Percentiles rank a stretch among this genome's conserved stretches.
phyloP scores from a whole-genome alignment of 2,888 invertebrate genomes.

The Drosophila helvetica region DNA sequence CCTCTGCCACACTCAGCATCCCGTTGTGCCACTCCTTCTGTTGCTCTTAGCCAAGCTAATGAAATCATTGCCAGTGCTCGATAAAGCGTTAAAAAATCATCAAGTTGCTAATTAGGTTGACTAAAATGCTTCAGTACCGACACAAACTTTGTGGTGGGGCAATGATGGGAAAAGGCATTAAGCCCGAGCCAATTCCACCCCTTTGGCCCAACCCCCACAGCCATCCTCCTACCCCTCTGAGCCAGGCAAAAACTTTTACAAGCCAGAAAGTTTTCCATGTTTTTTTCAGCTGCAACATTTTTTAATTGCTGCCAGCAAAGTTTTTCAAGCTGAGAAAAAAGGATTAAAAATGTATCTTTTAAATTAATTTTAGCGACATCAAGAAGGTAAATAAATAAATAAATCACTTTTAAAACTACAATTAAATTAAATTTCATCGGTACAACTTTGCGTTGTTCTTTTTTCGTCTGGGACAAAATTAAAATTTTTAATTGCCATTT shows the following conservation, averaged over 20 bases:
- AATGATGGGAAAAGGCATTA: conserved; percentile 24
- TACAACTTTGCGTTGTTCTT: neutral
- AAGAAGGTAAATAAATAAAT: conserved; percentile 24
- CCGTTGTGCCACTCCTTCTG: neutral
- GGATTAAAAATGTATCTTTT: neutral
- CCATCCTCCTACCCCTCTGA: neutral
- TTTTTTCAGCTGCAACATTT: conserved; percentile 1
- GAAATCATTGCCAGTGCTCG: conserved; percentile 71
- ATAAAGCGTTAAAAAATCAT: conserved; percentile 74
- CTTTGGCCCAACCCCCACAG: conserved; percentile 4
- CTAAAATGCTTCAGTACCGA: conserved; percentile 47
- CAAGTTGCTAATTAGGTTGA: conserved; percentile 78
- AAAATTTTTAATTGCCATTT: conserved; percentile 23
- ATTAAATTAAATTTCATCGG: neutral
- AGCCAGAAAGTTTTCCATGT: conserved; percentile 3
- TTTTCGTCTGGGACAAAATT: conserved; percentile 10
- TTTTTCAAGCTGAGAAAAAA: conserved; percentile 4
- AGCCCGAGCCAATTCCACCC: conserved; percentile 1
- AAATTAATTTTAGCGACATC: conserved; percentile 21
- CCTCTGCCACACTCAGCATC: neutral
- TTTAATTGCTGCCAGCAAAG: conserved; percentile 22
- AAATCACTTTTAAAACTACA: conserved; percentile 19
- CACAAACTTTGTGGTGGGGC: conserved; percentile 20
- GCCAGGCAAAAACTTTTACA: conserved; percentile 5
- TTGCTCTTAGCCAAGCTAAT: conserved; percentile 46